phyloP scores from a whole-genome alignment of 2,888 invertebrate genomes.

The Liopterus haemorrhoidalis region DNA sequence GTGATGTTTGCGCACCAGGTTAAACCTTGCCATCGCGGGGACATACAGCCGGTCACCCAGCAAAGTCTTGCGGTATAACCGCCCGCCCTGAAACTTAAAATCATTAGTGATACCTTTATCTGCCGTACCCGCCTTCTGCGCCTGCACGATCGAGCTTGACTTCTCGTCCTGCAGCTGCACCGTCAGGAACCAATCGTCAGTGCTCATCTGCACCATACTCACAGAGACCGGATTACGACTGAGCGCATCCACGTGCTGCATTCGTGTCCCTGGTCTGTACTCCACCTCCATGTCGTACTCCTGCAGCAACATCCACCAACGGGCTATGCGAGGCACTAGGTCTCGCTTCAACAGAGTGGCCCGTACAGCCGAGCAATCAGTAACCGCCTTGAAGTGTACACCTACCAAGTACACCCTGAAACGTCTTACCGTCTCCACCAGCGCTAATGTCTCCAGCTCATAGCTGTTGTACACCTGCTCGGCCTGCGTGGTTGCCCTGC shows the following conservation, averaged over 20 bases:
- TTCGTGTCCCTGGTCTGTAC: no score
- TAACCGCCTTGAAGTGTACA: slow-evolving; percentile 25
- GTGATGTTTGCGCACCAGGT: slow-evolving; percentile 35
- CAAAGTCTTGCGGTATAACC: slow-evolving; percentile 25
- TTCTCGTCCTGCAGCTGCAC: slow-evolving; percentile 27
- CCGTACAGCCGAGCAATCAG: slow-evolving; percentile 25
- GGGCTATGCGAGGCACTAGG: no score
- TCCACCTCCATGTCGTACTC: no score
- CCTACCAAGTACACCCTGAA: slow-evolving; percentile 25
- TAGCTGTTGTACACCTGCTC: slow-evolving; percentile 25
- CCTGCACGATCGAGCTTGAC: slow-evolving; percentile 14
- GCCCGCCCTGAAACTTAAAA: slow-evolving; percentile 14
- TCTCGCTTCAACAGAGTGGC: slow-evolving; percentile 7
- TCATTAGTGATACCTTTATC: background rate
- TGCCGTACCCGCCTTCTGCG: slow-evolving; percentile 3
- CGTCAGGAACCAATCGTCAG: slow-evolving; percentile 22
- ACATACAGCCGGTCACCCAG: slow-evolving; percentile 34
- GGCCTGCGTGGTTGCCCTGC: slow-evolving; percentile 9
- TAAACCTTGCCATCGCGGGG: slow-evolving; percentile 35
- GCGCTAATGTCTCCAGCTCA: slow-evolving; percentile 23
- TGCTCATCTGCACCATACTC: background rate
- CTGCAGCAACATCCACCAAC: no score
- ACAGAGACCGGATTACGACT: no score
- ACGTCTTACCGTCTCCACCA: slow-evolving; percentile 19
- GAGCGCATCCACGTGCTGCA: no score